These are phyloP conservation scores for Trissolcus basalis DNA, from an alignment of 1,140 invertebrate species.

Conservation along the genomic window DNA sequence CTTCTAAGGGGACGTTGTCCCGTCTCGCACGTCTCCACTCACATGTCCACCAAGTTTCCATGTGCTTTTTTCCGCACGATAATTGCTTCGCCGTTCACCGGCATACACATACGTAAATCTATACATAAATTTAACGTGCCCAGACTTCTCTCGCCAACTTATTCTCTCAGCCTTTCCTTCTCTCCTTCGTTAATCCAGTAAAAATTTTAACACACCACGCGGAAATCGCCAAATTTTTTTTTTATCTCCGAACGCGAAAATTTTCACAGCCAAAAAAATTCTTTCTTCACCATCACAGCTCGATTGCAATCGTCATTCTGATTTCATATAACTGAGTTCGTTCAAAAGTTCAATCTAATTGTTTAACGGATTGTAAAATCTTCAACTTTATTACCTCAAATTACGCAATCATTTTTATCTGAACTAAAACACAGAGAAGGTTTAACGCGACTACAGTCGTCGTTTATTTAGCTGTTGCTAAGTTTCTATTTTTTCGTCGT, in stretches of 20 bases:
- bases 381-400: no score
- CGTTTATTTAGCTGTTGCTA: not conserved
- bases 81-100: conserved; percentile 49
- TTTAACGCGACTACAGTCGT: no score
- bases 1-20: conserved; percentile 52
- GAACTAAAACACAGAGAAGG: no score
- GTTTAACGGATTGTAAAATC: no score
- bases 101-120: conserved; percentile 46
- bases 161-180: conserved; percentile 16
- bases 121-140: conserved; percentile 55
- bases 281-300: no score
- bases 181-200: conserved; percentile 36
- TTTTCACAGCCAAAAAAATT: no score
- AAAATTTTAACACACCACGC: conserved; percentile 50
- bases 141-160: conserved; percentile 32
- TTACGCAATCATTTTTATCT: no score
- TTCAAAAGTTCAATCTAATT: no score
- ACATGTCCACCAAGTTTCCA: conserved; percentile 51
- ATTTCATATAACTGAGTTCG: no score
- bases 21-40: conserved; percentile 48
- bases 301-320: no score
- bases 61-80: conserved; percentile 40
- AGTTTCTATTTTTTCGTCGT: conserved; percentile 24
- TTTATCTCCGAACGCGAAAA: not conserved
- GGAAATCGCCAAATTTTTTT: conserved; percentile 34